Percentiles rank a stretch among this genome's conserved stretches.
Conservation (phyloP, 2,797 vertebrate species). For the Tauraco hartlaubi region DNA sequence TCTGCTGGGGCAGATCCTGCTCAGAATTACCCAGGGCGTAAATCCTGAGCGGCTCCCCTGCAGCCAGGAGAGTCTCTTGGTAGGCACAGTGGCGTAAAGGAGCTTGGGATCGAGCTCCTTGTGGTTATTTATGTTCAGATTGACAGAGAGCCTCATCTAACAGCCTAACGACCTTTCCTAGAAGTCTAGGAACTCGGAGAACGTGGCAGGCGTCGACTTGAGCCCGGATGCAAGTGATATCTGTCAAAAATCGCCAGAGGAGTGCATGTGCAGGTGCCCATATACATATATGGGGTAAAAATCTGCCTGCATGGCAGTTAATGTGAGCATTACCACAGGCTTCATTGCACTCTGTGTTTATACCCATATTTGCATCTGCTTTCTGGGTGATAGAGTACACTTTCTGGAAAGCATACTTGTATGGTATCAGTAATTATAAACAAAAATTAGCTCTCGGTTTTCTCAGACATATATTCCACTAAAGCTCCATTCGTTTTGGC, state of each 20-base stretch:
- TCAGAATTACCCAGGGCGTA: background rate
- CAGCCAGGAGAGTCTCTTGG: background rate
- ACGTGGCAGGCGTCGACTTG: rapidly evolving
- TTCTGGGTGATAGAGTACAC: background rate
- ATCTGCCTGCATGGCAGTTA: background rate
- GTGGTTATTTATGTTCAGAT: background rate
- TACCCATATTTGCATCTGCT: constrained; percentile 17
- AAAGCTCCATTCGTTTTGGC: background rate
- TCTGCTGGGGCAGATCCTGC: background rate
- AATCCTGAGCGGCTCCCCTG: background rate
- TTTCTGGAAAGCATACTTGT: background rate
- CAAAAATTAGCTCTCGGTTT: constrained; percentile 6
- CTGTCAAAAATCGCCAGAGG: background rate
- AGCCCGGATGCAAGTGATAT: background rate
- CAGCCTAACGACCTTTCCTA: background rate
- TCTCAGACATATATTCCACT: background rate
- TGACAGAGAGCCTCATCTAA: background rate
- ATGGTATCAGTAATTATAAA: constrained; percentile 4
- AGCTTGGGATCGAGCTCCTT: background rate
- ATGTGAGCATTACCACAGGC: background rate
- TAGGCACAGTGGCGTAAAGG: rapidly evolving
- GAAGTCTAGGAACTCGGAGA: background rate
- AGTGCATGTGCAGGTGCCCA: background rate
- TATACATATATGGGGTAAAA: background rate
- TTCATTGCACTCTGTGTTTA: background rate